phyloP scores from a whole-genome alignment of 2,888 invertebrate species.

The Cephus nigrinus region DNA sequence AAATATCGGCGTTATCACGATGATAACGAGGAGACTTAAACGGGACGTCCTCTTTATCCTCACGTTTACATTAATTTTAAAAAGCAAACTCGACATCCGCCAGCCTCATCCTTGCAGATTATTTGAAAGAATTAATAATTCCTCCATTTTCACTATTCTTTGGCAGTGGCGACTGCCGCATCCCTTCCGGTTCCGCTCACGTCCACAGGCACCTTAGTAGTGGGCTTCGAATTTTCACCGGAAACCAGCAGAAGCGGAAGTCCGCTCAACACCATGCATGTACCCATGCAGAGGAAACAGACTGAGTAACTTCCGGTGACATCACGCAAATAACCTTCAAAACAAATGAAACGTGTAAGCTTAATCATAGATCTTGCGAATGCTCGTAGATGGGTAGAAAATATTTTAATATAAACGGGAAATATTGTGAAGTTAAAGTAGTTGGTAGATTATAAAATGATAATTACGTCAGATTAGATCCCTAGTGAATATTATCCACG shows the following conservation, averaged over 20 bases:
- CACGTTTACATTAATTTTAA: not conserved
- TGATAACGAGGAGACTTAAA: not conserved
- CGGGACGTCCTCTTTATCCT: not conserved
- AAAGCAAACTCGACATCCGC: not conserved
- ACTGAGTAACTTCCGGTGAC: conserved; percentile 78
- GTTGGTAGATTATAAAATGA: not conserved
- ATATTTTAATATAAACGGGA: not conserved
- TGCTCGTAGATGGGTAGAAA: not conserved
- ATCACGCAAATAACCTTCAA: conserved; percentile 73
- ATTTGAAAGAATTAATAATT: conserved; percentile 7
- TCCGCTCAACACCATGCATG: conserved; percentile 79
- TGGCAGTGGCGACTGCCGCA: conserved; percentile 5
- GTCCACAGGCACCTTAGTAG: conserved; percentile 22
- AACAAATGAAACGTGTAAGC: not conserved
- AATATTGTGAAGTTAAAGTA: not conserved
- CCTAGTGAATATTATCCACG: not conserved
- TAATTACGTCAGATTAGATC: not conserved
- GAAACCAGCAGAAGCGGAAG: conserved; percentile 72
- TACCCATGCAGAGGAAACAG: conserved; percentile 82
- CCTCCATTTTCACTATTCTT: conserved; percentile 14
- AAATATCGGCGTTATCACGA: not conserved
- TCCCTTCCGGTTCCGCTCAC: not conserved
- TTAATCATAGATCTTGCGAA: not conserved
- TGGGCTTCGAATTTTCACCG: conserved; percentile 47
- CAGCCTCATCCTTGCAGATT: not conserved